Conservation (phyloP, 2,797 vertebrate species). For the Percopsis omiscomaycus region DNA sequence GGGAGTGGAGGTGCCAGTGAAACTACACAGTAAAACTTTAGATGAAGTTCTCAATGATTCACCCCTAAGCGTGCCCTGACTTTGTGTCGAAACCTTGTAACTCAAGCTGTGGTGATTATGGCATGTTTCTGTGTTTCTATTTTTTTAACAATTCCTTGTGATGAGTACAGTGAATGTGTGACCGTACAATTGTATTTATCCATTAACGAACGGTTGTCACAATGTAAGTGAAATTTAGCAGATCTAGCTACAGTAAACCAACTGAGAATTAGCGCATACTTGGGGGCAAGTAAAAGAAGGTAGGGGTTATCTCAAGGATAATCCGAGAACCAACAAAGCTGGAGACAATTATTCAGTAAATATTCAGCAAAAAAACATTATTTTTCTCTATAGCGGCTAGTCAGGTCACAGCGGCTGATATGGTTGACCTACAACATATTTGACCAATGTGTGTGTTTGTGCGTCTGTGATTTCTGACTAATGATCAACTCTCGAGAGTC, state of each 20-base stretch:
- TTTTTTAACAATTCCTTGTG: background rate
- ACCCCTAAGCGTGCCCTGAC: background rate
- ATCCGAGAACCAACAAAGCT: no score
- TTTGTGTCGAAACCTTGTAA: background rate
- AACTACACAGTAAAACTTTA: background rate
- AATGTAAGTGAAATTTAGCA: no score
- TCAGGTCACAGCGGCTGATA: constrained; percentile 15
- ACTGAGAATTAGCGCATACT: no score
- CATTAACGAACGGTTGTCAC: background rate
- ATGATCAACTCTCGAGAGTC: constrained; percentile 69
- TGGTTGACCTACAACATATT: constrained; percentile 32
- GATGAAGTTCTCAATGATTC: background rate
- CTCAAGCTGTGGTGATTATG: background rate
- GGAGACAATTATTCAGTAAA: no score
- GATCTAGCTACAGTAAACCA: no score
- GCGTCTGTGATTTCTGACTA: constrained; percentile 71
- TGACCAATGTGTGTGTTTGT: constrained; percentile 38
- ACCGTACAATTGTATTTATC: background rate
- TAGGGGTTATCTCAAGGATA: no score
- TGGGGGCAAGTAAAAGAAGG: no score
- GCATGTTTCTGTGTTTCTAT: background rate
- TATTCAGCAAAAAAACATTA: no score
- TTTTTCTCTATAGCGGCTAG: no score
- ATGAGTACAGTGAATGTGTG: background rate
- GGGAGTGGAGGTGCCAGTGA: background rate